Base-by-base conservation (phyloP, 2,797 vertebrate genomes). In the Notolepis coatsorum region DNA sequence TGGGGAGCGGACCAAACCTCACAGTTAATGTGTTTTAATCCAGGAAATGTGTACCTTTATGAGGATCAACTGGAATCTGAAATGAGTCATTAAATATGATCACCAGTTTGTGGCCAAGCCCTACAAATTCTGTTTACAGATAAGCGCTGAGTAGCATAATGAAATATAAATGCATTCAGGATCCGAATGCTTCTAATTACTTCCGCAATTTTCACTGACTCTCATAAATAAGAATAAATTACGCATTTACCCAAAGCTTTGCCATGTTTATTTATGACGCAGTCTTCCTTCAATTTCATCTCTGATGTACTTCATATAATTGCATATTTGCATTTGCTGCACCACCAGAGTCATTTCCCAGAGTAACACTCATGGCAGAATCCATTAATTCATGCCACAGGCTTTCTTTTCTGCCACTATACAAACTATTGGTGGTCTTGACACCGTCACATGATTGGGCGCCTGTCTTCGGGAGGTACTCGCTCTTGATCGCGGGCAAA, bases 231-330 rank as follows among this genome's bases (percentile, higher is more conserved):
- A n/a, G 73, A 88, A 89, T 86, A 82, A 86, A 89, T 88, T 83
- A 85, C 48, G 0, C 69, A 79, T 88, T 85, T 79, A 84, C 56
- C 77, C 74, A 62, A 54, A 65, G 69, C 80, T 73, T 15, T 55
- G 55, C 55, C 70, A 83, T 88, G 84, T 85, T 88, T 91, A 85
- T 91, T 87, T 86, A 89, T 89, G 81, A 87, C 75, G 56, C 68
- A 53, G 70, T 73, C 73, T 82, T 68, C 70, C 80, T 84, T 85
- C 56, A 49, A 73, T 81, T 84, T 85, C 69, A 68, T 88, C 65
- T 76, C 3, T 55, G 3, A 38, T 39, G 56, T 83, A 65, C 79
- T 87, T 85, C 81, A 77, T 82, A 68, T 86, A 87, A 88, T 90
- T 89, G 81, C 81, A 75, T 67, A 81, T 90, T 88, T 87, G 77